Base-by-base conservation (phyloP, 2,113 vertebrate genomes). In the Mionectes macconnelli region DNA sequence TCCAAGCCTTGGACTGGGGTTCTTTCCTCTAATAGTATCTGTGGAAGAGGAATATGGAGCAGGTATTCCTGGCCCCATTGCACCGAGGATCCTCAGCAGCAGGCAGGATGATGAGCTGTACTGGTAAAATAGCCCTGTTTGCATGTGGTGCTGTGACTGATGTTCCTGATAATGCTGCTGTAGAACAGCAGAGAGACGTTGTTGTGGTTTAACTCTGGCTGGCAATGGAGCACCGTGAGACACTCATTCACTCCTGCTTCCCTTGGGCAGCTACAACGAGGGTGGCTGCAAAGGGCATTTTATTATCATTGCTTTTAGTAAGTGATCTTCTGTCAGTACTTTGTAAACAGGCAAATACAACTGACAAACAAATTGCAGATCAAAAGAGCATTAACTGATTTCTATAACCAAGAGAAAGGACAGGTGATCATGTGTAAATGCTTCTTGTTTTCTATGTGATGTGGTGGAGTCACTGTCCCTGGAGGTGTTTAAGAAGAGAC, bases 351-450 rank as follows among this genome's bases (percentile, higher is more conserved):
- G 35, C 86, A 57, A 73, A 84, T 45, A 28, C 20, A 62, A 59
- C 56, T 50, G 60, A 45, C 31, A 67, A 76, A 72, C 0, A 4
- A 68, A 57, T 24, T 0, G 0, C 31, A 57, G 22, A 79, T 40
- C 42, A 33, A 62, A 89, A 80, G 13, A 60, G 14, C 4, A 0
- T 40, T 67, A 85, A 64, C 10, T 12, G 18, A 14, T 56, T 90
- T 67, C 40, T 77, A 60, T 84, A 45, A 80, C 5, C 14, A 57
- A 49, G 33, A 70, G 28, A 47, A 82, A 86, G 42, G 21, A 22
- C 9, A 31, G 39, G 8, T 77, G 63, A n/a, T 62, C 16, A 7
- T 15, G 3, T 33, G 10, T 39, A 55, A 69, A 23, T 47, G 18
- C n/a, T 91, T 72, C 56, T 88, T 30, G 20, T 75, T 90, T 92